Base-by-base conservation (phyloP, 2,797 vertebrate species). In the Austrolebias charrua region DNA sequence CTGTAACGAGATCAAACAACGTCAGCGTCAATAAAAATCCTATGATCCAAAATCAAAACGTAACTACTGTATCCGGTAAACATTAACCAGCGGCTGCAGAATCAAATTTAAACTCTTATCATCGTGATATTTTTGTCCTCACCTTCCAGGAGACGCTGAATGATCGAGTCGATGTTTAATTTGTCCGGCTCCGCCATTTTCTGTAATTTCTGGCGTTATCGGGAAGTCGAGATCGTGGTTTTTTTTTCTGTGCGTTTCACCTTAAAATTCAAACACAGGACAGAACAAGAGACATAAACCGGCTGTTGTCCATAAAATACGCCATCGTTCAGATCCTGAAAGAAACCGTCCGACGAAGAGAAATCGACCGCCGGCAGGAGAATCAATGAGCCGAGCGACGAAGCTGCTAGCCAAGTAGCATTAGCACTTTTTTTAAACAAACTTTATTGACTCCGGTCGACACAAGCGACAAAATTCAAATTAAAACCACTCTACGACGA, bases 131-230 rank as follows among this genome's bases (percentile, higher is more conserved):
- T 11, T 20, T 12, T 20, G 11, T 51, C 0, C 90, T 93, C 78
- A 94, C 93, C 93, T 93, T 94, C 93, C 89, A 94, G 65, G 56
- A 94, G 92, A 84, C 93, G 93, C 78, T 94, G 93, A 91, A 94
- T 94, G 89, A 94, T 94, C 71, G 93, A 94, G 90, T 94, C 93
- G 86, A 94, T 94, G 91, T 94, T 94, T 92, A 94, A 90, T 93
- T 94, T 94, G 91, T 94, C 93, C 86, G 92, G 91, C 87, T 94
- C 93, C 92, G 93, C 93, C 93, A 94, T 94, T 93, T 94, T 94
- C 91, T 84, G 79, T 83, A 77, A 87, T 83, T 90, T 87, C 79
- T 86, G 86, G 81, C 86, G 86, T 88, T 86, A 86, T 90, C 88
- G 74, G 78, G 85, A 80, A 84, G 83, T 72, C 76, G 66, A 84